phyloP scores from a whole-genome alignment of 2,888 invertebrate genomes.

The Brachynemurus nebulosus region DNA sequence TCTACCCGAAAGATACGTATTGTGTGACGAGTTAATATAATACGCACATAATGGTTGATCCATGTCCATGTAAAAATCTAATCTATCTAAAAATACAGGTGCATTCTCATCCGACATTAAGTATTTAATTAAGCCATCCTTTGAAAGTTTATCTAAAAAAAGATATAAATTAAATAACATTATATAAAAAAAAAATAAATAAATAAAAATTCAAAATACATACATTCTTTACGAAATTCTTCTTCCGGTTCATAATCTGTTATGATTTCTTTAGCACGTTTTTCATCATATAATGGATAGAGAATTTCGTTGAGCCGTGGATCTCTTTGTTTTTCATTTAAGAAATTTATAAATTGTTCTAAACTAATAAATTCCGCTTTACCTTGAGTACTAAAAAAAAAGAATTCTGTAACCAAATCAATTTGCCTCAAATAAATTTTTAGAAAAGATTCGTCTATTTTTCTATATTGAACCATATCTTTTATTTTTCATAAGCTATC shows the following conservation, averaged over 20 bases:
- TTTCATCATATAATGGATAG: conserved; percentile 92
- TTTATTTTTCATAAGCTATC: no score
- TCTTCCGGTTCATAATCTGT: conserved; percentile 82
- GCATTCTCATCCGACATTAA: conserved; percentile 99
- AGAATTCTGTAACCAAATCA: no score
- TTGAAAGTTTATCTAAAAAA: conserved; percentile 60
- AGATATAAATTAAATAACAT: conserved; percentile 12
- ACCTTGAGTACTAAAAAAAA: conserved; percentile 62
- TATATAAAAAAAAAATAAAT: conserved; percentile 8
- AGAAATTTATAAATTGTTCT: conserved; percentile 79
- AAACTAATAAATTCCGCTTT: conserved; percentile 77
- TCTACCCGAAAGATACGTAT: conserved; percentile 84
- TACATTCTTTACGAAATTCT: conserved; percentile 55
- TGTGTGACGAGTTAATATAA: conserved; percentile 97
- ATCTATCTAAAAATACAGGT: conserved; percentile 94
- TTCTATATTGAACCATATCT: no score
- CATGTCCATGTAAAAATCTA: conserved; percentile 98
- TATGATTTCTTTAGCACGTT: conserved; percentile 85
- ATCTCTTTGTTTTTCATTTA: conserved; percentile 96
- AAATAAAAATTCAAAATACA: conserved; percentile 23
- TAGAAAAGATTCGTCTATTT: no score
- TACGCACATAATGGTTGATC: conserved; percentile 96
- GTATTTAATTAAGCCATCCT: conserved; percentile 95
- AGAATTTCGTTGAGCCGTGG: conserved; percentile 97
- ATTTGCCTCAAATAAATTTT: no score